Percentiles rank a stretch among this genome's conserved stretches.
Conservation (phyloP, 1,140 invertebrate species). For the Pseudoatta argentina region DNA sequence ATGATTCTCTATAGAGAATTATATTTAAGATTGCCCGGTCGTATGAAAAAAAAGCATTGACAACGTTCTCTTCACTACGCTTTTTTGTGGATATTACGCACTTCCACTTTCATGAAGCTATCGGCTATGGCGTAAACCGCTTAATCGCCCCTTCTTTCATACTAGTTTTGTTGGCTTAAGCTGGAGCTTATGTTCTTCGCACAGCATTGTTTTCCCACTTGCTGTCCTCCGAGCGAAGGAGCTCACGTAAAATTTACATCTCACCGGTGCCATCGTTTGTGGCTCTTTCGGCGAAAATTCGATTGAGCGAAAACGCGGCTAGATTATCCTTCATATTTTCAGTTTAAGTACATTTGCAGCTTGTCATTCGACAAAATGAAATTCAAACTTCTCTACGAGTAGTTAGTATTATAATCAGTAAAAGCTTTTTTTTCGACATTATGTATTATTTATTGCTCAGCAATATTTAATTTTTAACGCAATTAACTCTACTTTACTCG, state of each 20-base stretch:
- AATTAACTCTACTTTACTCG: not conserved
- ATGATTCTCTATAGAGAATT: not conserved
- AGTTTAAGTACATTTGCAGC: conserved; percentile 9
- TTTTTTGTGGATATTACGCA: conserved; percentile 14
- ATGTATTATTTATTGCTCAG: not conserved
- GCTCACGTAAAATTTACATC: conserved; percentile 60
- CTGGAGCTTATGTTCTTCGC: conserved; percentile 60
- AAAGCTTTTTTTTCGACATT: not conserved
- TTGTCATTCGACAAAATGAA: not conserved
- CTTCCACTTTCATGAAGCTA: conserved; percentile 48
- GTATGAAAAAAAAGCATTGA: not conserved
- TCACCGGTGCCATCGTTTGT: conserved; percentile 31
- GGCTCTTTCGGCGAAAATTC: conserved; percentile 44
- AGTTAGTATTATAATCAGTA: not conserved
- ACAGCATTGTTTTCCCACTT: conserved; percentile 64
- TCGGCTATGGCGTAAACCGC: conserved; percentile 65
- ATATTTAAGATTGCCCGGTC: conserved; percentile 9
- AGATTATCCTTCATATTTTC: conserved; percentile 48
- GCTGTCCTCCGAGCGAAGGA: conserved; percentile 36
- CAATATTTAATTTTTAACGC: not conserved
- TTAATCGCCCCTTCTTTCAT: conserved; percentile 73
- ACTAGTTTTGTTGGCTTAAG: conserved; percentile 70
- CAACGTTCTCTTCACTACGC: not conserved
- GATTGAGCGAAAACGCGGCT: conserved; percentile 3
- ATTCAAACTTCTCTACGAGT: not conserved